phyloP scores from a whole-genome alignment of 2,113 vertebrate species.

The Xenopus laevis region DNA sequence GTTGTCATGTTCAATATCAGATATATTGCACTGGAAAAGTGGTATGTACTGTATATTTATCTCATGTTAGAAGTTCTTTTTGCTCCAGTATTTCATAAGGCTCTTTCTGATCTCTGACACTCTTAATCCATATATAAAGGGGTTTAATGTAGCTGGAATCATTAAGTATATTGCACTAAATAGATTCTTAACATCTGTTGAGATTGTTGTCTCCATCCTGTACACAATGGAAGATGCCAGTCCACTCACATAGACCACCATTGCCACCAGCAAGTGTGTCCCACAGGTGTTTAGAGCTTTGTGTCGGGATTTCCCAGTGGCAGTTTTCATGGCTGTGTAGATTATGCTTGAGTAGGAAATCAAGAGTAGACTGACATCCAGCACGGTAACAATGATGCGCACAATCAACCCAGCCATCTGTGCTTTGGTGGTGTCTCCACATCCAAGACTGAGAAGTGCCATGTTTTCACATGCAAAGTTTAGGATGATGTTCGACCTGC shows the following conservation, averaged over 20 bases:
- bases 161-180: constrained; percentile 69
- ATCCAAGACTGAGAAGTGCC: constrained; percentile 58
- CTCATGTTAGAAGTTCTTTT: not conserved
- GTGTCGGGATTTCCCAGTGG: constrained; percentile 51
- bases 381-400: constrained; percentile 36
- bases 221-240: constrained; percentile 67
- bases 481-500: constrained; percentile 49
- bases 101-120: constrained; percentile 67
- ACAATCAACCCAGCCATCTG: constrained; percentile 47
- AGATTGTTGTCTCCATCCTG: constrained; percentile 53
- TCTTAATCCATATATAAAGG: constrained; percentile 68
- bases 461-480: constrained; percentile 61
- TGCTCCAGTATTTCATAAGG: constrained; percentile 51
- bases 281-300: constrained; percentile 75
- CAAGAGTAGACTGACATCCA: constrained; percentile 38
- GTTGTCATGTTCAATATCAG: too few relatives aligned
- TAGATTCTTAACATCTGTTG: constrained; percentile 65
- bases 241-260: constrained; percentile 70
- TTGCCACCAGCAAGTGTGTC: constrained; percentile 69
- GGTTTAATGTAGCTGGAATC: constrained; percentile 67
- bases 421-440: constrained; percentile 50
- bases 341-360: constrained; percentile 67
- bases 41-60: too few relatives aligned
- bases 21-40: too few relatives aligned
- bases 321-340: constrained; percentile 47